Base-by-base conservation (phyloP, 2,888 invertebrate genomes). In the Volucella inanis region DNA sequence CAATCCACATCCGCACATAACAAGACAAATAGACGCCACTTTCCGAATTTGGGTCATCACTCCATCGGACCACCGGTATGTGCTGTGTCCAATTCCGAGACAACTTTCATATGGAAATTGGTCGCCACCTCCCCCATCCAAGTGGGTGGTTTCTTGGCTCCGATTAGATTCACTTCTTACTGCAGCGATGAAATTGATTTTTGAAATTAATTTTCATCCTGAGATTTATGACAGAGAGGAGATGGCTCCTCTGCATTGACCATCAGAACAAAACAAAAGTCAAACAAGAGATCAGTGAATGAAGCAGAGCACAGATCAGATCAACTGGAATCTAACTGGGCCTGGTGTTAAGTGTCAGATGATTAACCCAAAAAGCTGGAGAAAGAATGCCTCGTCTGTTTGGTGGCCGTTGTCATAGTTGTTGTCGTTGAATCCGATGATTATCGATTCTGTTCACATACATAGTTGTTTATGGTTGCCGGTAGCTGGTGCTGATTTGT, bases 381-480 rank as follows among this genome's bases (percentile, higher is more conserved):
- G 50, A 55, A 47, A 76, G 67, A 62, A 50, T 45, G 52, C 61
- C 61, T 72, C 65, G 18, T 65, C 62, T 62, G 67, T 67, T 22
- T 18, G 18, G 49, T 49, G 14, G 47, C 47, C 6, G 22, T 22
- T 31, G 31, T 31, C 31, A 31, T 31, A 31, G 31, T 31, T 31
- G 31, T 31, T 31, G 31, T 31, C 31, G 31, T 31, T 31, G 31
- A 31, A 31, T 31, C 31, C 10, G 38, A 6, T 12, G 79, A 72
- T 83, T 83, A 83, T 83, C 79, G 79, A 83, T 83, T 83, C 83
- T 61, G 55, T 79, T 62, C 79, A 79, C 83, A 79, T 31, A 31
- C 6, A 31, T 31, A 31, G 31, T 22, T 31, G 31, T 6, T 31
- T 31, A 31, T 68, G 49, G 67, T 14, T 67, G 14, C 64, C 39